Evolutionary conservation across 64 coral and sea anemone genomes (phyloP), one percentile per base, ranked within the genome.

Genomic region (Dendrophyllia cribrosa): DNA sequence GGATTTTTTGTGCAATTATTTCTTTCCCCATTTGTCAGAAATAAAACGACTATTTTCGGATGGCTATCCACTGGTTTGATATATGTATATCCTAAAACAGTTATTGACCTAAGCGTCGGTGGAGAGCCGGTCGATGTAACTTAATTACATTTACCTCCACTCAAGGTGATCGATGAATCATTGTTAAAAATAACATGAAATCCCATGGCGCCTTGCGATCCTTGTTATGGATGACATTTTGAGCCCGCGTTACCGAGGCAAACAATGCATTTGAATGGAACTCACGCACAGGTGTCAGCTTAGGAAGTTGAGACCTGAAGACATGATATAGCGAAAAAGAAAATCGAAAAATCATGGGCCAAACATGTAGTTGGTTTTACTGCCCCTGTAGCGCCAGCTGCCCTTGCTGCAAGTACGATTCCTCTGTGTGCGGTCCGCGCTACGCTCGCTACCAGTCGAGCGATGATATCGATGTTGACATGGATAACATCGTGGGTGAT

Each of bases 401-500:
- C 34, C 48, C 22, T 0, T 88, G 91, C 70, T 96, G 95, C 15
- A 80, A 85, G 15, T 91, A 87, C 45, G 51, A 89, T 21, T 69
- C 89, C 19, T 64, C 87, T 14, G 74, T 89, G 2, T 70, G 81
- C 20, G 88, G 88, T 45, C 92, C 95, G 10, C 86, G 95, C 34
- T 97, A 97, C 71, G 88, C 95, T 58, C 87, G 92, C 14, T 97
- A 97, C 74, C 91, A 88, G 34, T 34, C 34, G 43, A 88, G 90
- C 47, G 95, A 97, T 14, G 86, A 88, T 46, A 47, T 66, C 46
- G 95, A 97, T 75, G 95, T 97, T 3, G 95, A 97, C 60, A 72
- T 93, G 69, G 95, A 97, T 11, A 88, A 84, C 64, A 91, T 97
- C 55, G 68, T 97, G 4, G 95, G 95, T 61, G 95, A 97, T 8